Evolutionary conservation across 1,140 invertebrate species (phyloP).

Genomic region (Saccostrea echinata): DNA sequence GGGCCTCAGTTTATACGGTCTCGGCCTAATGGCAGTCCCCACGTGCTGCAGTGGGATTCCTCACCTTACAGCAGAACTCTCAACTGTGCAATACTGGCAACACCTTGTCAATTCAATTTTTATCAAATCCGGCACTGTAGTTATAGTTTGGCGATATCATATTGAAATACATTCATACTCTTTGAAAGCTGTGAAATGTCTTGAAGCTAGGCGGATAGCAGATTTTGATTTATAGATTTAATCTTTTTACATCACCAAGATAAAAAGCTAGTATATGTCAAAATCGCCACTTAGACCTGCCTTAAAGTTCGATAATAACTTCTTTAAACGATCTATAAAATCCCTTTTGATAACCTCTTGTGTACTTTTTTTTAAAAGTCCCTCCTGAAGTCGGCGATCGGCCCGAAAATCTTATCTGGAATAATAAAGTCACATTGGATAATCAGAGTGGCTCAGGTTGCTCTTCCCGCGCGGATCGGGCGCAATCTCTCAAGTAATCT

Average conservation of each 20-base stretch:
- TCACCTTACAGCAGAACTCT: no score
- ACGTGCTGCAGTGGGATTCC: no score
- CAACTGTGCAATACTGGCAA: no score
- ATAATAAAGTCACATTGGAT: slow-evolving; percentile 2
- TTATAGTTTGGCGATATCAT: no score
- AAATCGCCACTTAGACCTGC: slow-evolving; percentile 8
- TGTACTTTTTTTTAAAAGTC: slow-evolving; percentile 21
- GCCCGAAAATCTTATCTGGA: neutral
- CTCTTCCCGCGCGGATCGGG: neutral
- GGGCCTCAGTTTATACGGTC: no score
- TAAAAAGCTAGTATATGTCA: neutral
- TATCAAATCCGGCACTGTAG: no score
- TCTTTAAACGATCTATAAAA: neutral
- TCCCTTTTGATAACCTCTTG: slow-evolving; percentile 18
- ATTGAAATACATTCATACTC: no score
- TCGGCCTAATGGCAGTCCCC: no score
- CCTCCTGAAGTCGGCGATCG: neutral
- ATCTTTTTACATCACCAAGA: slow-evolving; percentile 6
- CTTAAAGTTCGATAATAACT: neutral
- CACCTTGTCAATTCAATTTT: no score
- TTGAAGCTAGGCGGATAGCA: neutral
- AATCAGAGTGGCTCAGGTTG: neutral
- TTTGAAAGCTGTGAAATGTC: no score
- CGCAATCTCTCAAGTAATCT: neutral
- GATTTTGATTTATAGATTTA: neutral